A percentile compares a stretch with the other conserved stretches of the same genome.
Evolutionary conservation across 2,797 vertebrate species (phyloP).

Genomic region (Eulemur albifrons): DNA sequence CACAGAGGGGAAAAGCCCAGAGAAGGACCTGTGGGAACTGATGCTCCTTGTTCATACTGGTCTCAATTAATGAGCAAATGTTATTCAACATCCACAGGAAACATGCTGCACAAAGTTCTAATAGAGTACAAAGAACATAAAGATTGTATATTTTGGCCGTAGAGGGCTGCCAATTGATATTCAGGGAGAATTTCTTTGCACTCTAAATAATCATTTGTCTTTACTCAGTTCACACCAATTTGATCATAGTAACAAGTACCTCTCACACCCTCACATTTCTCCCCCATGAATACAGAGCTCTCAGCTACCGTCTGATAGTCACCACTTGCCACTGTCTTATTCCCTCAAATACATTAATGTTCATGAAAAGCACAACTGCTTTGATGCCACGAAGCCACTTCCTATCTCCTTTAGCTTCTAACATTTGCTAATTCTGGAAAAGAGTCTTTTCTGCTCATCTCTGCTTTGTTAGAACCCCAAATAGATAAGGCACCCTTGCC

Average conservation of each 20-base stretch:
- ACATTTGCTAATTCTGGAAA: not conserved
- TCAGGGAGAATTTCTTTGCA: not conserved
- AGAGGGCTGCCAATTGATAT: not conserved
- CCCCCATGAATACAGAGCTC: not conserved
- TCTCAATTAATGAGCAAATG: not conserved
- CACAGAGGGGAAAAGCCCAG: not conserved
- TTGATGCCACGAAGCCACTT: not conserved
- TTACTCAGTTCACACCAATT: not conserved
- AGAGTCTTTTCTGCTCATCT: not conserved
- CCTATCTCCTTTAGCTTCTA: not conserved
- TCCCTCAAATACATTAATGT: not conserved
- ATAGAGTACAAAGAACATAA: not conserved
- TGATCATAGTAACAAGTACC: not conserved
- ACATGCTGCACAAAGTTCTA: not conserved
- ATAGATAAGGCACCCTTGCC: not conserved
- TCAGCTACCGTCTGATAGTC: not conserved
- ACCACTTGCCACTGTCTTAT: not conserved
- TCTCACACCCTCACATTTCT: not conserved
- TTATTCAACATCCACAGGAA: not conserved
- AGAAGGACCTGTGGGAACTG: not conserved
- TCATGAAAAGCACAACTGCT: not conserved
- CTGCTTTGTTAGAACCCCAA: not conserved
- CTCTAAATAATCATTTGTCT: not conserved
- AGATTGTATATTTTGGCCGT: not conserved
- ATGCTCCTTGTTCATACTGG: not conserved